Conservation (phyloP, 2,113 vertebrate genomes). For the Brachypodius melanocephalos region DNA sequence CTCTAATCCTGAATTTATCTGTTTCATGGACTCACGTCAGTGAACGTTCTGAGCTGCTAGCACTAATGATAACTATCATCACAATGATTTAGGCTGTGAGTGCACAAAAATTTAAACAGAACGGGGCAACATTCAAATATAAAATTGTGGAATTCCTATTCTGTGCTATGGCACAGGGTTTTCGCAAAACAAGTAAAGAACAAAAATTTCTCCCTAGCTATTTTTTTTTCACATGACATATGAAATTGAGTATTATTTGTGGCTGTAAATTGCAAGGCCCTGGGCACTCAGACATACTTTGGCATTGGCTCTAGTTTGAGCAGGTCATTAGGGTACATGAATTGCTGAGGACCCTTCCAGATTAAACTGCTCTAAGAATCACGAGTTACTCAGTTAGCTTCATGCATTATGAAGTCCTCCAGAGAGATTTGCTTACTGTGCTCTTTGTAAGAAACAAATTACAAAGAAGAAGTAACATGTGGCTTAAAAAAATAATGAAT, state of each 20-base stretch:
- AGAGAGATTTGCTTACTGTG: not conserved
- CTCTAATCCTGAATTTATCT: not conserved
- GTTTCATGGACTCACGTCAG: conserved; percentile 13
- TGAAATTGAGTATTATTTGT: not conserved
- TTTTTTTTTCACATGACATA: not conserved
- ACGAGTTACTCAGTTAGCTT: not conserved
- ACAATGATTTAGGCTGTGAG: conserved; percentile 7
- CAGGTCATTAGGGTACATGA: not conserved
- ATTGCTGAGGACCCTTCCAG: not conserved
- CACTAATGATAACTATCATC: conserved; percentile 22
- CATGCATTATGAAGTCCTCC: not conserved
- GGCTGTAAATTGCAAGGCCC: not conserved
- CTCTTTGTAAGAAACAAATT: not conserved
- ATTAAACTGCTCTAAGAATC: not conserved
- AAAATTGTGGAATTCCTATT: not conserved
- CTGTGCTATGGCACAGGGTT: not conserved
- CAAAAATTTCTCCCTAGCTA: not conserved
- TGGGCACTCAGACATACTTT: not conserved
- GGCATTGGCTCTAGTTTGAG: not conserved
- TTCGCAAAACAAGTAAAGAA: conserved; percentile 28
- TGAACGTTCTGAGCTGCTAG: conserved; percentile 1
- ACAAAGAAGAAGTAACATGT: not conserved
- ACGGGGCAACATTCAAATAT: not conserved
- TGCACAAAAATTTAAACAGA: not conserved
- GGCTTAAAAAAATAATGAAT: not conserved